Percentiles rank a stretch among this genome's conserved stretches.
phyloP scores from a whole-genome alignment of 2,113 vertebrate species.

The Scartelaos histophorus region DNA sequence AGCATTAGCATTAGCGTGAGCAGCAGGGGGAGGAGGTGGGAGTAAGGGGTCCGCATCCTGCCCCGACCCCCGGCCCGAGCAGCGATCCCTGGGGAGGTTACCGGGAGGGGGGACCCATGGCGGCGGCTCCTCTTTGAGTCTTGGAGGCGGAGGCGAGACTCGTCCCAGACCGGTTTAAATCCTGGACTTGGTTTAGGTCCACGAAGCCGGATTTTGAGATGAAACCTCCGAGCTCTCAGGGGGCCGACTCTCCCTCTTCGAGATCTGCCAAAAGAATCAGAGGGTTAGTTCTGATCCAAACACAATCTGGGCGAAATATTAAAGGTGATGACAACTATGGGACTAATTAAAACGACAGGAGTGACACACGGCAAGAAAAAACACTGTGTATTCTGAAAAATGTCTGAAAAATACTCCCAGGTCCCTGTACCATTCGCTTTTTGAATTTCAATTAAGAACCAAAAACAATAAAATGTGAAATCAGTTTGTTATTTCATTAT shows the following conservation, averaged over 20 bases:
- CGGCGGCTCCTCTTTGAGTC: background rate
- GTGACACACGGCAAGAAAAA: too few relatives aligned
- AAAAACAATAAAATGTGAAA: too few relatives aligned
- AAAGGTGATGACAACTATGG: too few relatives aligned
- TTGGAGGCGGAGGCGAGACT: background rate
- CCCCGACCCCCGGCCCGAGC: background rate
- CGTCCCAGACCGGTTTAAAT: too few relatives aligned
- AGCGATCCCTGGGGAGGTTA: conserved; percentile 1
- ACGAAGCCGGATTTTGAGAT: too few relatives aligned
- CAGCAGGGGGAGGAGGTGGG: conserved; percentile 60
- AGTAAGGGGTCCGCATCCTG: conserved; percentile 1
- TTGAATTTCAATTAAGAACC: too few relatives aligned
- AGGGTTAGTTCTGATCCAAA: background rate
- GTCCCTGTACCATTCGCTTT: too few relatives aligned
- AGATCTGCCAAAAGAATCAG: background rate
- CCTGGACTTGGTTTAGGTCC: background rate
- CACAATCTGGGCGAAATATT: background rate
- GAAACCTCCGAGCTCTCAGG: background rate
- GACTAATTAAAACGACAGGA: too few relatives aligned
- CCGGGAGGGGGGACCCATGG: background rate
- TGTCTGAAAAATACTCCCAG: too few relatives aligned
- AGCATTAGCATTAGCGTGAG: conserved; percentile 78
- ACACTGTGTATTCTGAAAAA: too few relatives aligned
- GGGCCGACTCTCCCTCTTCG: background rate
- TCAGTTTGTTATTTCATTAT: too few relatives aligned